These are phyloP conservation scores for Myrmecophaga tridactyla DNA, from an alignment of 2,113 vertebrate species.

Conservation along the genomic window DNA sequence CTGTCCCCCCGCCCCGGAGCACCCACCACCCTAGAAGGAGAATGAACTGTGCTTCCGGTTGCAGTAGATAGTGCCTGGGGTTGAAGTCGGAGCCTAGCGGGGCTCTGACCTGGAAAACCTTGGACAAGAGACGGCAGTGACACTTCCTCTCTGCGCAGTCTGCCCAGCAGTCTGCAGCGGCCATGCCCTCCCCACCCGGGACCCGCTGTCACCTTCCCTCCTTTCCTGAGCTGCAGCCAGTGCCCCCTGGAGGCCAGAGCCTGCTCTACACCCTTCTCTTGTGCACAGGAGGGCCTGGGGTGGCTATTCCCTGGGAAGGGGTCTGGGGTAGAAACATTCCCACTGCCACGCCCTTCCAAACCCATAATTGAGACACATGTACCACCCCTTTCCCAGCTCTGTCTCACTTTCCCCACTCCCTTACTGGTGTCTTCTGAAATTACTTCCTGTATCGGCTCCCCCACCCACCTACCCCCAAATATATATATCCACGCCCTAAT, in stretches of 20 bases:
- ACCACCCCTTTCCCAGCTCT: not conserved
- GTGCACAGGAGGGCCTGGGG: too few relatives aligned
- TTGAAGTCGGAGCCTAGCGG: not conserved
- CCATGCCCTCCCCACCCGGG: too few relatives aligned
- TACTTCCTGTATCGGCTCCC: not conserved
- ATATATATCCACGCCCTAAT: too few relatives aligned
- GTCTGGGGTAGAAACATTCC: fast-evolving
- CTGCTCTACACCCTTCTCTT: too few relatives aligned
- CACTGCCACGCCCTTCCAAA: not conserved
- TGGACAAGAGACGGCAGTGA: not conserved
- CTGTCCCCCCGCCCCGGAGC: fast-evolving
- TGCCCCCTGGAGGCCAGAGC: not conserved
- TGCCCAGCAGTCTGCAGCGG: not conserved
- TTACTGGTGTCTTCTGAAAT: not conserved
- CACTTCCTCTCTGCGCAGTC: not conserved
- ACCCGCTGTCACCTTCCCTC: not conserved
- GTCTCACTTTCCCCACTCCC: fast-evolving
- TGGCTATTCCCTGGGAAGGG: too few relatives aligned
- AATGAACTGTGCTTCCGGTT: not conserved
- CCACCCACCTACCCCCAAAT: too few relatives aligned
- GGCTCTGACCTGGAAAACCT: not conserved
- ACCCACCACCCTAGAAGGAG: not conserved
- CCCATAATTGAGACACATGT: not conserved
- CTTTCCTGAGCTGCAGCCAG: fast-evolving
- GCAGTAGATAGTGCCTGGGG: not conserved